A percentile compares a stretch with the other conserved stretches of the same genome.
These are phyloP conservation scores for Cervus canadensis DNA, from an alignment of 2,113 vertebrate genomes.

Conservation along the genomic window DNA sequence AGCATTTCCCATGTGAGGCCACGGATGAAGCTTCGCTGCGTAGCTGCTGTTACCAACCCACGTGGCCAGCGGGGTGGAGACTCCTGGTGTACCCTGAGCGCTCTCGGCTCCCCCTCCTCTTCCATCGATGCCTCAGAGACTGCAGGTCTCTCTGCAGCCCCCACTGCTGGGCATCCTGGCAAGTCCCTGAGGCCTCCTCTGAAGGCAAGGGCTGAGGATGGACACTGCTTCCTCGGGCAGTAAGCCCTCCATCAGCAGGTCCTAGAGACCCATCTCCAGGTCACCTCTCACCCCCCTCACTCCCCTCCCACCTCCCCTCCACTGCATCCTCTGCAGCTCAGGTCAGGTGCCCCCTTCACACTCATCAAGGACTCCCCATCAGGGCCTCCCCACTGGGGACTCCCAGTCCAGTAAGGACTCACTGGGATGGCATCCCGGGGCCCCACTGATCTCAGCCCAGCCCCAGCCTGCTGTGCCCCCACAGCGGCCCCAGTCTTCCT, in stretches of 20 bases:
- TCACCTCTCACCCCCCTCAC: neutral
- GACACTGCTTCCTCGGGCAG: neutral
- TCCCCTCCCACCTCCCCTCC: too few relatives aligned
- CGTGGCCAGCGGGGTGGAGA: neutral
- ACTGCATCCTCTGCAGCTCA: too few relatives aligned
- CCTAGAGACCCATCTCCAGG: neutral
- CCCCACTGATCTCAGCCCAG: neutral
- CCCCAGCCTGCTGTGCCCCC: neutral
- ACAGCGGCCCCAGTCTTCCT: neutral
- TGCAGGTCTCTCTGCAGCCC: neutral
- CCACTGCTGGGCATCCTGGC: rapidly evolving
- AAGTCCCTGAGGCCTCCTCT: neutral
- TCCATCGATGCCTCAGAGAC: neutral
- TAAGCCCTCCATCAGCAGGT: neutral
- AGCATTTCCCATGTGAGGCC: neutral
- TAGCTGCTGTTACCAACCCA: neutral
- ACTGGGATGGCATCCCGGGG: neutral
- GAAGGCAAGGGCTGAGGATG: neutral
- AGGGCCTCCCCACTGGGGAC: neutral
- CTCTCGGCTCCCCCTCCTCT: neutral
- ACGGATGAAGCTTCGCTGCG: neutral
- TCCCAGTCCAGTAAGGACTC: neutral
- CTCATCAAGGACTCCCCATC: neutral
- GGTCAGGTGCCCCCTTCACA: neutral
- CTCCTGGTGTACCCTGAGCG: rapidly evolving